Evolutionary conservation across 2,888 invertebrate genomes (phyloP).

Genomic region (Stenoptilia bipunctidactyla): DNA sequence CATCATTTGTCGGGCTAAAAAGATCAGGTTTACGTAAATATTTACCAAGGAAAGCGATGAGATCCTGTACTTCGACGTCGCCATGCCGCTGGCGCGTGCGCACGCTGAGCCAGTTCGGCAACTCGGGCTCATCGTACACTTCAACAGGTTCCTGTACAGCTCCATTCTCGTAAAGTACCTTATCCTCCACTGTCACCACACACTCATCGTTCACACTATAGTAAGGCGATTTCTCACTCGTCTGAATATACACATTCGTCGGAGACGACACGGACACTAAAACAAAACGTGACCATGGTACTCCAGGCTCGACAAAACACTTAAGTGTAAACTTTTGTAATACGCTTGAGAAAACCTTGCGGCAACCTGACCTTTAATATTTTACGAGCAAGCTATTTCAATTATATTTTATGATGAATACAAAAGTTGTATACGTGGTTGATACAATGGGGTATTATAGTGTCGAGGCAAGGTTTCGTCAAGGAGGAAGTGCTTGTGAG

Average conservation of each 20-base stretch:
- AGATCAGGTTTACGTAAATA: no score
- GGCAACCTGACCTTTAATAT: neutral
- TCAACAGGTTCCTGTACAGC: constrained; percentile 29
- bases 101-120: constrained; percentile 47
- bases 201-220: constrained; percentile 59
- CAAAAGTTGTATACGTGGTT: neutral
- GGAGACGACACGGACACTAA: constrained; percentile 70
- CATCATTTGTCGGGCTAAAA: no score
- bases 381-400: neutral
- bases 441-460: neutral
- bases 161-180: constrained; percentile 12
- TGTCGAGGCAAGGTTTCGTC: constrained; percentile 8
- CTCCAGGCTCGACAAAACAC: neutral
- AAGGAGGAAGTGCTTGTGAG: constrained; percentile 16
- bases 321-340: neutral
- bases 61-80: constrained; percentile 64
- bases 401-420: neutral
- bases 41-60: constrained; percentile 60
- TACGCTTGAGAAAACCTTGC: neutral
- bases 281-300: constrained; percentile 19
- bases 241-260: constrained; percentile 65
- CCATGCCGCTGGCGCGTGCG: constrained; percentile 50
- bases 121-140: constrained; percentile 43
- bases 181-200: constrained; percentile 6
- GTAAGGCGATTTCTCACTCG: constrained; percentile 47